These are phyloP conservation scores for Steatornis caripensis DNA, from an alignment of 2,113 vertebrate species.

Conservation along the genomic window DNA sequence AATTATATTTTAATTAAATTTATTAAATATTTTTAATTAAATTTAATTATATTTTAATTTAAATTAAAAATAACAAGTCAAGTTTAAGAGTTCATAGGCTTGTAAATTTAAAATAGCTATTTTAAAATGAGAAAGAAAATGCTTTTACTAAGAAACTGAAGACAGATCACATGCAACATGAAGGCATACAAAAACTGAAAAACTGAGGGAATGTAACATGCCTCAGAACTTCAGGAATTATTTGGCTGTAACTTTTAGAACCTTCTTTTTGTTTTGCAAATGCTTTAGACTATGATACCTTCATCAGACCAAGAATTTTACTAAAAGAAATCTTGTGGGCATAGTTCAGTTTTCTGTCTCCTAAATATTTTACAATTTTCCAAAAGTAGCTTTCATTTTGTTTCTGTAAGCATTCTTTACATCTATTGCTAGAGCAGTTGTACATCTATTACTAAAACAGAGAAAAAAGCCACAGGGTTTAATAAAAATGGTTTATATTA, in stretches of 20 bases:
- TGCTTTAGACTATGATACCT: neutral
- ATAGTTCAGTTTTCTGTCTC: neutral
- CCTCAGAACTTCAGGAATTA: neutral
- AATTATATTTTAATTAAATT: neutral
- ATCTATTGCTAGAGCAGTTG: neutral
- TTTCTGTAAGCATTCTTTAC: neutral
- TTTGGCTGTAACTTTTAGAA: neutral
- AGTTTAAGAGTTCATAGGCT: neutral
- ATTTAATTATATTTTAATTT: neutral
- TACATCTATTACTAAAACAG: neutral
- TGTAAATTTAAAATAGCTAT: neutral
- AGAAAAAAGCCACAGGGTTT: neutral
- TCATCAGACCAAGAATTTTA: neutral
- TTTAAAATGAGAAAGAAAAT: neutral
- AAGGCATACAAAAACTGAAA: neutral
- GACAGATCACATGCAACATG: neutral
- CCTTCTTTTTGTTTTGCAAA: neutral
- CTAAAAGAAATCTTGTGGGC: neutral
- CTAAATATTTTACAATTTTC: neutral
- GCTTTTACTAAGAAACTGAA: neutral
- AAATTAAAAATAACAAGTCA: neutral
- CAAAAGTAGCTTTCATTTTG: neutral
- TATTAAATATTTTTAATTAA: too few relatives aligned
- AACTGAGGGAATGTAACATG: neutral
- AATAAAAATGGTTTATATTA: neutral